Conservation (phyloP, 23 tunicate species). For the Ascidia mentula region DNA sequence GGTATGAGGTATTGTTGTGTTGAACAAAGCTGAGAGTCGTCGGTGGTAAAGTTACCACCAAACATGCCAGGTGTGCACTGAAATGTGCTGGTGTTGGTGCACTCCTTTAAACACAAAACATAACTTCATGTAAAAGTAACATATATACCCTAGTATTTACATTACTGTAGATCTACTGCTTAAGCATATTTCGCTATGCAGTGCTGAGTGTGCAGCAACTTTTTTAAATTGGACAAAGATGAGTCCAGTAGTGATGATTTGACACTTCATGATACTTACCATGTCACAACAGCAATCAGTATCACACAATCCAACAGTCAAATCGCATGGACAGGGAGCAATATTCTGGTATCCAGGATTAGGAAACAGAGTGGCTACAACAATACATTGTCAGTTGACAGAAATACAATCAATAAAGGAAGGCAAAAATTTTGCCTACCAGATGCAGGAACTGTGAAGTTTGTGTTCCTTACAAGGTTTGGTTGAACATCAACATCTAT, state of each 20-base stretch:
- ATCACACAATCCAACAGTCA: slow-evolving; percentile 44
- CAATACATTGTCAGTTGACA: background rate
- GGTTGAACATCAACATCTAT: slow-evolving; percentile 28
- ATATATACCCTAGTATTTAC: background rate
- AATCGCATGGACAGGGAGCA: slow-evolving; percentile 81
- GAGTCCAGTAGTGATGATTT: no score
- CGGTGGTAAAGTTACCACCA: slow-evolving; percentile 63
- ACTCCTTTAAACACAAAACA: no score
- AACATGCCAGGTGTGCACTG: slow-evolving; percentile 64
- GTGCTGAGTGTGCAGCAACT: no score
- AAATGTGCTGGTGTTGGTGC: background rate
- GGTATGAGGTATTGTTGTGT: slow-evolving; percentile 23
- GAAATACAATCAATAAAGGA: background rate
- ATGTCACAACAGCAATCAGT: slow-evolving; percentile 81
- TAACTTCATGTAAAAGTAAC: no score
- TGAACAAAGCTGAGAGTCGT: slow-evolving; percentile 31
- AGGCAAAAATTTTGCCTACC: background rate
- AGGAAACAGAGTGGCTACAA: slow-evolving; percentile 18
- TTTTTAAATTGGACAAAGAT: background rate
- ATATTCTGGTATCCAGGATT: slow-evolving; percentile 66
- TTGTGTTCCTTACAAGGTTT: background rate
- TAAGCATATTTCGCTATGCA: no score
- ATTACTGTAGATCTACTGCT: no score
- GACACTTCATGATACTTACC: slow-evolving; percentile 43
- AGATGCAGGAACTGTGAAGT: background rate